These are phyloP conservation scores for Spea bombifrons DNA, from an alignment of 2,113 vertebrate species.

Conservation along the genomic window DNA sequence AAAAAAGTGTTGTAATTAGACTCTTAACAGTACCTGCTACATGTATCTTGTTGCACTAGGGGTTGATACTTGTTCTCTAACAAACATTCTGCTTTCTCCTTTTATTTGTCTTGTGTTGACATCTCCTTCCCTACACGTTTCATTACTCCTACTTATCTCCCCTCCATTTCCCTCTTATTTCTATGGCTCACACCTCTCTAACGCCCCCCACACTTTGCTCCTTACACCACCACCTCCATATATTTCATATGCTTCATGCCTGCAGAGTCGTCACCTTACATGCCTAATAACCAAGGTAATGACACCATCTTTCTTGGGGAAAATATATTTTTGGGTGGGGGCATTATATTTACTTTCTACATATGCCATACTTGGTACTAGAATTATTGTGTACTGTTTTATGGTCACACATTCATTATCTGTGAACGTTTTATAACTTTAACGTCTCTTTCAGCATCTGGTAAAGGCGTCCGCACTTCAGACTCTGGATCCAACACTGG, in stretches of 20 bases:
- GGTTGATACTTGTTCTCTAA: conserved; percentile 1
- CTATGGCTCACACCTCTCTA: background rate
- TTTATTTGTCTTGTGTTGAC: background rate
- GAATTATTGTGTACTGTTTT: background rate
- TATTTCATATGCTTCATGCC: conserved; percentile 69
- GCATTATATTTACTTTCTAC: too few relatives aligned
- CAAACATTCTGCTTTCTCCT: conserved; percentile 18
- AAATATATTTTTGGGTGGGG: too few relatives aligned
- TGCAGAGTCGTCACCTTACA: conserved; percentile 99
- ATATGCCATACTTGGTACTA: background rate
- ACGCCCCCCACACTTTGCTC: background rate
- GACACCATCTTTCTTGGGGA: conserved; percentile 25
- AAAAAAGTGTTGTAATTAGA: too few relatives aligned
- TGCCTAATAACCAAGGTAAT: conserved; percentile 99
- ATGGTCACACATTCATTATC: background rate
- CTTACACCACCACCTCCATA: background rate
- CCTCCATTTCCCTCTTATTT: background rate
- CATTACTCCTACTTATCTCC: background rate
- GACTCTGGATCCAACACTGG: conserved; percentile 69
- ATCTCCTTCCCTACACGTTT: background rate
- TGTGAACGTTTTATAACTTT: background rate
- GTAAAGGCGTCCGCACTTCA: conserved; percentile 72
- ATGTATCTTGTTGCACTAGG: background rate
- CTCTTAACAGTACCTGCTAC: background rate
- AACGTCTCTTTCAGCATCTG: conserved; percentile 69